A percentile compares a stretch with the other conserved stretches of the same genome.
Conservation (phyloP, 2,797 vertebrate species). For the Alectoris magna region DNA sequence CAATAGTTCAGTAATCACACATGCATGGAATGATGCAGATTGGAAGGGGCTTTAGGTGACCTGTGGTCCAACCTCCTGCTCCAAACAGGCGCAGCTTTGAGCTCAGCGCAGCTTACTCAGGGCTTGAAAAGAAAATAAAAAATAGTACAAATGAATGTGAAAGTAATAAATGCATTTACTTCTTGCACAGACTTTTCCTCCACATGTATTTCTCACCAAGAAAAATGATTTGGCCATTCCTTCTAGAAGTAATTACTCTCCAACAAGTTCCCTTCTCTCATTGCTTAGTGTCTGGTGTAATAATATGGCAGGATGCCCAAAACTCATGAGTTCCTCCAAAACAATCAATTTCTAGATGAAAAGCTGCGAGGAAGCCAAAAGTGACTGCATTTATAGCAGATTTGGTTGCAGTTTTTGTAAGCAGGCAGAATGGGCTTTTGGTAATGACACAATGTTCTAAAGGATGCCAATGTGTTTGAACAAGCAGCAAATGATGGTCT, state of each 20-base stretch:
- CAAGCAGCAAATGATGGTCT: conserved; percentile 39
- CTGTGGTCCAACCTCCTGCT: background rate
- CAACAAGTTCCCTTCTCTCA: background rate
- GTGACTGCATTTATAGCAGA: background rate
- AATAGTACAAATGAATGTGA: background rate
- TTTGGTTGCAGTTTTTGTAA: conserved; percentile 19
- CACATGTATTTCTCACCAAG: background rate
- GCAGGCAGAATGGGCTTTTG: background rate
- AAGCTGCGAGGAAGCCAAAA: conserved; percentile 16
- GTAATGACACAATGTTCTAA: background rate
- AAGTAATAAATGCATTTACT: background rate
- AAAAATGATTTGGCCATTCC: background rate
- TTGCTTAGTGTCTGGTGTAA: background rate
- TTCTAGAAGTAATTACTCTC: background rate
- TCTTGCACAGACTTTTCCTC: background rate
- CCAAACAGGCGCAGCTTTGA: background rate
- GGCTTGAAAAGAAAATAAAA: background rate
- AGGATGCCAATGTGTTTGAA: conserved; percentile 24
- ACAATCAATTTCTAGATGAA: conserved; percentile 10
- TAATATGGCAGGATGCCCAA: conserved; percentile 1
- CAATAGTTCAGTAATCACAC: background rate
- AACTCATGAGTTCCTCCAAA: conserved; percentile 19
- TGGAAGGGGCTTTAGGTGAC: background rate
- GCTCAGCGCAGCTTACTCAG: background rate
- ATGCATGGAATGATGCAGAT: background rate